Percentiles rank a stretch among this genome's conserved stretches.
Evolutionary conservation across 2,888 invertebrate species (phyloP).

Genomic region (Tuta absoluta): DNA sequence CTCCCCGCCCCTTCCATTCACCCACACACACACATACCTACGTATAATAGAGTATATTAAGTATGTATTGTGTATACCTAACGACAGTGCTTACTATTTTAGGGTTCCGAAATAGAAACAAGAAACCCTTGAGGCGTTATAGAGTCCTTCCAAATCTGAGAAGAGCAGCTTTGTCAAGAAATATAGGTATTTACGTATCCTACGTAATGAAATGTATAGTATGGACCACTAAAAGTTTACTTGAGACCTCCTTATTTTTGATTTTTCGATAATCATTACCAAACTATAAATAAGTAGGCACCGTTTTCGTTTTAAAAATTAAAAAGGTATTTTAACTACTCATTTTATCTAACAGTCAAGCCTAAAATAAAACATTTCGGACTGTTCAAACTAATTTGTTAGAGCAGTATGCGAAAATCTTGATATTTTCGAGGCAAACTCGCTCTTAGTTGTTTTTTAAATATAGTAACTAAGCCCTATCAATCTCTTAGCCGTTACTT

Average conservation of each 20-base stretch:
- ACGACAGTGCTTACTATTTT: conserved; percentile 22
- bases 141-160: too few species aligned
- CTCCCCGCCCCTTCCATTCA: conserved; percentile 32
- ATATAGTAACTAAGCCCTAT: background rate
- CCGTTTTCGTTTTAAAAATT: too few species aligned
- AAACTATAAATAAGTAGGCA: too few species aligned
- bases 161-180: too few species aligned
- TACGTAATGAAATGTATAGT: too few species aligned
- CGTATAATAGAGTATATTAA: background rate
- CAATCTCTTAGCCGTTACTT: conserved; percentile 4
- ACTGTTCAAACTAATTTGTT: background rate
- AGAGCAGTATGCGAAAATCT: background rate
- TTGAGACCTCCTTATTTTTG: too few species aligned
- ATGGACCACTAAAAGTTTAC: too few species aligned
- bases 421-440: background rate
- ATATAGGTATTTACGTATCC: too few species aligned
- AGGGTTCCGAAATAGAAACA: background rate
- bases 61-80: conserved; percentile 11
- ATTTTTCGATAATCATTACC: too few species aligned
- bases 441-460: background rate
- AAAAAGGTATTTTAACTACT: too few species aligned
- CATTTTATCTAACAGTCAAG: too few species aligned
- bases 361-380: background rate
- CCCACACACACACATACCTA: conserved; percentile 22
- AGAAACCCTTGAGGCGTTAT: background rate